Evolutionary conservation across 2,888 invertebrate species (phyloP), one percentile per base, ranked within the genome.

Genomic region (Timema cristinae): DNA sequence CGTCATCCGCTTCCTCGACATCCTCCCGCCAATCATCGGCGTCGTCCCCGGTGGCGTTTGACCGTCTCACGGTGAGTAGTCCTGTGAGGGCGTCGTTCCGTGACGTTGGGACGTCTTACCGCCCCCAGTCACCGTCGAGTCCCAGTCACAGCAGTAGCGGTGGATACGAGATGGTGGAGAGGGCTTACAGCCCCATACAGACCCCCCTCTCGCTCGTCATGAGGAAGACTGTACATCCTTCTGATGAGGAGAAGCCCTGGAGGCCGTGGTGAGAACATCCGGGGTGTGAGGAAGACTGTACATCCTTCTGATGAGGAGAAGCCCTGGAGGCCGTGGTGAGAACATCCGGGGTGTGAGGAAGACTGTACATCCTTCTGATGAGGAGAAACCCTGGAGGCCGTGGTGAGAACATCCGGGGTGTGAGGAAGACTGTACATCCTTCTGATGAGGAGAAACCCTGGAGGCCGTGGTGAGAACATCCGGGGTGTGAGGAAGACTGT

Each of bases 361-460:
- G 84, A 84, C 78, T 74, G 83, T 84, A 2, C 77, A 80, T 71
- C 85, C 84, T 8, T 51, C 51, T 71, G 85, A 86, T 74, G 91
- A 91, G 79, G 91, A 91, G 66, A 90, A 90, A 79, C 91, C 91
- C 49, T 93, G 93, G 93, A 86, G 93, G 79, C 93, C 93, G 5
- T 93, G 93, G 93, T 91, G 73, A 74, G 16, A 7, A 7, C n/a
- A 56, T 32, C 32, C 32, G 32, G 32, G n/a, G n/a, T n/a, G n/a
- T 91, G 78, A 88, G 88, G 79, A 91, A 86, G 84, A 84, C 78
- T 74, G 83, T 84, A 2, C 77, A 80, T 71, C 85, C 84, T 8
- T 51, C 51, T 71, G 85, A 86, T 74, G 91, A 91, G 79, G 91
- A 91, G 66, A 90, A 90, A 79, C 91, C 91, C 49, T 93, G 93